Base-by-base conservation (phyloP, 2,888 invertebrate genomes). In the Lepidocyrtoides sp. region DNA sequence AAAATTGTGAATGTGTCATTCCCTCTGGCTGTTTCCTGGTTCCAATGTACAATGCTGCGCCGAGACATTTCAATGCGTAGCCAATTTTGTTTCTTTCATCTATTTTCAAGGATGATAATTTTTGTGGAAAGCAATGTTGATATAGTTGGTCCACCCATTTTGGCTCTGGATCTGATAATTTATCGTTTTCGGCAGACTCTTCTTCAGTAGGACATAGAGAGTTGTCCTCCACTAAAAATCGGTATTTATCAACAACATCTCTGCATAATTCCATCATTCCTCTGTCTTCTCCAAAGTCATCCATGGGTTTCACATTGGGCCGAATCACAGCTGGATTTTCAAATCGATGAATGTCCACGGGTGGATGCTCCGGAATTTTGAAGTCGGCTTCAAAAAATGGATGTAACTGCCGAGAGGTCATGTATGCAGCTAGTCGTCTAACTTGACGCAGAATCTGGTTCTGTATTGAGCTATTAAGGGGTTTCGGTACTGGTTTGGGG, bases 41-140 rank as follows among this genome's bases (percentile, higher is more conserved):
- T 14, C 29, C 75, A 23, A 79, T 23, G 54, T 91, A 91, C 66
- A 92, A 32, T 0, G 57, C 92, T 4, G 92, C 69, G 10, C 92
- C 92, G 12, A 92, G 85, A 41, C 92, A 91, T 92, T 92, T 92
- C 36, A 83, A 91, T 48, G 92, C 77, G 79, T 92, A 92, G 20
- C 92, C 92, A 26, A 92, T 92, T 48, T 87, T 85, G 8, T n/a
- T 20, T 4, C 20, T 8, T 10, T 91, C 89, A 69, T 75, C 77
- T 41, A 92, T 72, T 72, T 92, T 82, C n/a, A 92, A 89, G 23
- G 85, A 51, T 0, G 86, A 51, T 5, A 92, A 14, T 12, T 63
- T 72, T 0, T 51, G 48, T 12, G 92, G 91, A 20, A 91, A 91
- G 75, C 91, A 87, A 36, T 92, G 91, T 12, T 63, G 2, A 12